A percentile compares a stretch with the other conserved stretches of the same genome.
Conservation (phyloP, 2,888 invertebrate species). For the Tiliacea aurago region DNA sequence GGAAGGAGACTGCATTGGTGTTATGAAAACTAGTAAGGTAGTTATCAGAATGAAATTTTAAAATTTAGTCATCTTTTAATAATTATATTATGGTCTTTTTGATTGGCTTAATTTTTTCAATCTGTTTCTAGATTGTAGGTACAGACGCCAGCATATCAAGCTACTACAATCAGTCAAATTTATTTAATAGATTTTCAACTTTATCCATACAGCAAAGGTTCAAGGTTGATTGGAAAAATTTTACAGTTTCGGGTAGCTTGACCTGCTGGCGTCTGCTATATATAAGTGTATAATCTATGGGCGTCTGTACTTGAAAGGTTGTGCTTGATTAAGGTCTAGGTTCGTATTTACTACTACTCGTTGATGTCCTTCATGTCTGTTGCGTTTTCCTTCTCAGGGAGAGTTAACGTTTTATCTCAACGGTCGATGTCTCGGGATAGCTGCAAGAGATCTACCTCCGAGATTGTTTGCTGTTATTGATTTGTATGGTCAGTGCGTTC, state of each 20-base stretch:
- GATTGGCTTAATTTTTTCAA: neutral
- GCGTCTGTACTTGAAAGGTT: too few species aligned
- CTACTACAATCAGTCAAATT: too few species aligned
- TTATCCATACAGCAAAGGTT: too few species aligned
- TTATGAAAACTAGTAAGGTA: constrained; percentile 95
- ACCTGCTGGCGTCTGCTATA: too few species aligned
- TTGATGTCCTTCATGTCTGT: constrained; percentile 4
- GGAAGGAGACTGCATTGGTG: constrained; percentile 96
- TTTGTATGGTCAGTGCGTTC: constrained; percentile 98
- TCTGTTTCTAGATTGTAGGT: neutral
- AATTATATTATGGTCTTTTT: too few species aligned
- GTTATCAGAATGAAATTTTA: constrained; percentile 22
- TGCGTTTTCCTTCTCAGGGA: constrained; percentile 86
- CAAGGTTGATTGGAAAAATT: too few species aligned
- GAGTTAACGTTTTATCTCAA: constrained; percentile 97
- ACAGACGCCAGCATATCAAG: too few species aligned
- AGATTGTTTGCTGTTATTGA: constrained; percentile 98
- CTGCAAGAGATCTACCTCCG: constrained; percentile 94
- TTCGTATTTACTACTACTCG: neutral
- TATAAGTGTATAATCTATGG: too few species aligned
- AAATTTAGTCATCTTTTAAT: neutral
- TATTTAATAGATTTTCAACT: too few species aligned
- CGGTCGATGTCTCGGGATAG: constrained; percentile 96
- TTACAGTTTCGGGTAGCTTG: too few species aligned
- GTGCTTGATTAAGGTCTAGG: neutral